Base-by-base conservation (phyloP, 2,797 vertebrate genomes). In the Acomys russatus region DNA sequence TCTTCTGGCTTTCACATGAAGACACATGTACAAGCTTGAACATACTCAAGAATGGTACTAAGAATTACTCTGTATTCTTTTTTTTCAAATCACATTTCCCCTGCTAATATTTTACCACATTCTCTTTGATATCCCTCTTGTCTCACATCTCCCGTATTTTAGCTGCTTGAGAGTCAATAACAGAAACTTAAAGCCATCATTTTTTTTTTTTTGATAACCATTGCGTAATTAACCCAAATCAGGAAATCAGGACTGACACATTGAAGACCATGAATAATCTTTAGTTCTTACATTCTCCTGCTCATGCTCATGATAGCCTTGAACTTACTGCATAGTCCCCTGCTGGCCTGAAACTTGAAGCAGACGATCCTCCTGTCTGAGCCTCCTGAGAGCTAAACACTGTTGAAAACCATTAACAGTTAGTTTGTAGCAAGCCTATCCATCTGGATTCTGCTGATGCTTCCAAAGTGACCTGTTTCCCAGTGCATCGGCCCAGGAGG, bases 391-490 rank as follows among this genome's bases (percentile, higher is more conserved):
- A 66, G 2, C 80, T 56, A n/a, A 51, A 88, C 20, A 56, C 38
- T 78, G 96, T 95, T 94, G 63, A 77, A 90, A 82, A 68, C 93
- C 73, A 63, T 14, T 91, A 35, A 6, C 56, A 93, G 11, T 84
- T 94, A 64, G 73, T 95, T 94, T 94, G 56, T 77, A 90, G 33
- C 30, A 91, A 35, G 49, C 66, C 25, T 56, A n/a, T 96, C 33
- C 25, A 22, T 82, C 91, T 83, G n/a, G 23, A 22, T 88, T 76
- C 78, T 25, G 61, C 80, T 86, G 25, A 66, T 84, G 3, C 96
- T 93, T 96, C 10, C 35, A 35, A 71, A 85, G 30, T 30, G 89
- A 56, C 7, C 6, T 68, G 18, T 66, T 92, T 95, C 23, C 80
- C 84, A 25, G 23, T 77, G 25, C 23, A 6, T 56, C 1, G 1